Evolutionary conservation across 2,797 vertebrate genomes (phyloP).

Genomic region (Masticophis lateralis): DNA sequence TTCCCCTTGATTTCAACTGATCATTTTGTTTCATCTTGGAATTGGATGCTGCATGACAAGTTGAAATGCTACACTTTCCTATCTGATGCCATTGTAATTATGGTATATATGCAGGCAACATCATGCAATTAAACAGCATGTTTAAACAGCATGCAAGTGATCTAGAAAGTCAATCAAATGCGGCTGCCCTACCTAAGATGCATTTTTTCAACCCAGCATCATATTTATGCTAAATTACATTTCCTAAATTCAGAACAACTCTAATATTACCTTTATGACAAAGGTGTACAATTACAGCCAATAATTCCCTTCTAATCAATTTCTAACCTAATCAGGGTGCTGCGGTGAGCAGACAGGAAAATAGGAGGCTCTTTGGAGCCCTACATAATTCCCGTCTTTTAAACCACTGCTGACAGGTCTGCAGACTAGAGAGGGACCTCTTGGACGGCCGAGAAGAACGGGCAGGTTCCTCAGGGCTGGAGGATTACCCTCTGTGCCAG

Average conservation of each 20-base stretch:
- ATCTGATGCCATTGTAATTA: background rate
- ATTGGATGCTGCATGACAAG: background rate
- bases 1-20: background rate
- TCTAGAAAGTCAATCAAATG: background rate
- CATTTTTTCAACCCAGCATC: background rate
- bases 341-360: no score
- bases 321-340: background rate
- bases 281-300: background rate
- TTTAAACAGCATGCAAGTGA: background rate
- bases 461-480: no score
- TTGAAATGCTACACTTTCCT: background rate
- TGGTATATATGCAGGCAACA: background rate
- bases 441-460: no score
- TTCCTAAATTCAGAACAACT: background rate
- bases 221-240: background rate
- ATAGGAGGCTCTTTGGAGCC: no score
- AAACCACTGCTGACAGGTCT: no score
- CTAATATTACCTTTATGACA: background rate
- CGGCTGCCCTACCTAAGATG: background rate
- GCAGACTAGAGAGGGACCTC: no score
- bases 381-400: no score
- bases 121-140: background rate
- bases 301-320: background rate
- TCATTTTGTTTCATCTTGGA: background rate
- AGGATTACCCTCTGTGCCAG: no score